Conservation (phyloP, 30 jellyfish, hydroid and myxozoan genomes). For the Aurelia coerulea region DNA sequence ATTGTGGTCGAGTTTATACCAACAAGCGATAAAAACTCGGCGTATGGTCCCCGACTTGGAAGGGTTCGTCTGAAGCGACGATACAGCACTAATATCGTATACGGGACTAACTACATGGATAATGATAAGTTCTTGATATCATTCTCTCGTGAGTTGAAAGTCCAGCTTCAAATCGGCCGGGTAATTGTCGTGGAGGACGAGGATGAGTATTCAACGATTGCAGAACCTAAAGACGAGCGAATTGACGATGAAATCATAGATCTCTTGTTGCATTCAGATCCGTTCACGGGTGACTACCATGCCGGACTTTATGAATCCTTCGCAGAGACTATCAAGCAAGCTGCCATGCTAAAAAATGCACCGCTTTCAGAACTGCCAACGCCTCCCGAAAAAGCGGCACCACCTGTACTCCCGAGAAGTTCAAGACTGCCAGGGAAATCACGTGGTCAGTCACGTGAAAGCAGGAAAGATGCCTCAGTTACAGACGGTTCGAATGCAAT, state of each 20-base stretch:
- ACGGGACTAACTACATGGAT: conserved; percentile 64
- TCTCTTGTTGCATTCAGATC: conserved; percentile 10
- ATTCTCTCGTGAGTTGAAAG: conserved; percentile 66
- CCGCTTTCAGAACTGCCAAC: too few relatives aligned
- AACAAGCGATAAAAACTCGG: conserved; percentile 11
- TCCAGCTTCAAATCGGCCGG: conserved; percentile 65
- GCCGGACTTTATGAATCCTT: not conserved
- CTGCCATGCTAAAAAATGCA: not conserved
- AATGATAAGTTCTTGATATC: conserved; percentile 54
- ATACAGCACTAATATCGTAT: conserved; percentile 15
- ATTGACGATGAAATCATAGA: conserved; percentile 19
- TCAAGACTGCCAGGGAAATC: too few relatives aligned
- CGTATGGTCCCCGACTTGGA: conserved; percentile 76
- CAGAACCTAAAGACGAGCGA: conserved; percentile 39
- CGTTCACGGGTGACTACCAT: conserved; percentile 26
- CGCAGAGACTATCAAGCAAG: not conserved
- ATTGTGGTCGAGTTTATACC: conserved; percentile 61
- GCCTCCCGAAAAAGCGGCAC: too few relatives aligned
- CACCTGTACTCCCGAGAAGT: too few relatives aligned
- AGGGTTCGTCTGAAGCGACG: conserved; percentile 19
- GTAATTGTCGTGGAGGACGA: conserved; percentile 28
- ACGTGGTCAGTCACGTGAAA: too few relatives aligned
- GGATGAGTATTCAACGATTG: conserved; percentile 28
- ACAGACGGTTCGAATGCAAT: too few relatives aligned
- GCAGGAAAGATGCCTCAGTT: too few relatives aligned